These are phyloP conservation scores for Odiellus spinosus DNA, from an alignment of 2,888 invertebrate species.

Conservation along the genomic window DNA sequence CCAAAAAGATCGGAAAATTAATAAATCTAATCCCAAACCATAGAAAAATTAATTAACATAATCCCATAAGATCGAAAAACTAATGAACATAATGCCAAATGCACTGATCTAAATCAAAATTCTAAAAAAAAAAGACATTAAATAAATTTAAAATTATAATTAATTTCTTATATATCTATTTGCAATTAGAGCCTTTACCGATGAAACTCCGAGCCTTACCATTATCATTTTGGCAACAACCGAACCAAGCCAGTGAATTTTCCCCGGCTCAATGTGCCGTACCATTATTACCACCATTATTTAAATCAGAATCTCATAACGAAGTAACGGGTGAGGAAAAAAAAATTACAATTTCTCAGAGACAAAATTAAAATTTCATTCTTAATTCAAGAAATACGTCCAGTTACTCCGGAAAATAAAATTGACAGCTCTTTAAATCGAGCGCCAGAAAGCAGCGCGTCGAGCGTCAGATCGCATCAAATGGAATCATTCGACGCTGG, in stretches of 20 bases:
- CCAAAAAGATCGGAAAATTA: no score
- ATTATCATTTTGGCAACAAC: conserved; percentile 39
- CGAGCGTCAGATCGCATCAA: neutral
- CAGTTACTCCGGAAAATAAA: conserved; percentile 23
- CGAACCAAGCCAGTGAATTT: conserved; percentile 32
- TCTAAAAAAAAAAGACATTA: no score
- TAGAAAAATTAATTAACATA: no score
- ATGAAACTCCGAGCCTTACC: conserved; percentile 38
- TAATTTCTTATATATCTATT: no score
- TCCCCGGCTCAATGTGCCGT: conserved; percentile 32
- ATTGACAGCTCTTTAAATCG: no score
- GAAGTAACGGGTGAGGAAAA: conserved; percentile 24
- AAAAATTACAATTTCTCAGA: neutral
- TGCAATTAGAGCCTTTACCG: conserved; percentile 37
- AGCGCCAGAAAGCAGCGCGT: conserved; percentile 16
- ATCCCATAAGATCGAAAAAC: no score
- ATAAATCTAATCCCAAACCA: no score
- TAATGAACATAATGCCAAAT: no score
- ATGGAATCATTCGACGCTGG: no score
- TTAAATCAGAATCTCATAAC: conserved; percentile 25
- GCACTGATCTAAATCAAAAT: no score
- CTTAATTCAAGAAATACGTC: conserved; percentile 26
- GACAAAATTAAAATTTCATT: neutral
- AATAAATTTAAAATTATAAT: no score
- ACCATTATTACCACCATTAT: conserved; percentile 31